Conservation (phyloP, 1,140 invertebrate genomes). For the Cyclargus thomasi region DNA sequence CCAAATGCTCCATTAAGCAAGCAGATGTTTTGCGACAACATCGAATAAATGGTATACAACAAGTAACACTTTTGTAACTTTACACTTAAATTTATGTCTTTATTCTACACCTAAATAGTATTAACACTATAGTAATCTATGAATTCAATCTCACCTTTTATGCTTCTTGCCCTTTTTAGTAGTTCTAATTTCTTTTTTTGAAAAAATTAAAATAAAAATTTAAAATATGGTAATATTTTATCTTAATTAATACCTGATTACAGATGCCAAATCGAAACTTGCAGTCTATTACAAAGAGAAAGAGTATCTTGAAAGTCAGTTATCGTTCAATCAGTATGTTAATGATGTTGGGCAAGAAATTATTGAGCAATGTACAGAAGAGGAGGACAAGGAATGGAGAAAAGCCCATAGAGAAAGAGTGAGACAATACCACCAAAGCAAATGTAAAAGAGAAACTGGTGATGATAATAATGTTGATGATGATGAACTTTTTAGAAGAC, state of each 20-base stretch:
- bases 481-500: constrained; percentile 61
- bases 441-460: constrained; percentile 34
- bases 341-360: constrained; percentile 73
- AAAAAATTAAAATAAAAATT: neutral
- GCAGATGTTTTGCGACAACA: constrained; percentile 78
- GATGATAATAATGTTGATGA: constrained; percentile 39
- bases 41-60: constrained; percentile 75
- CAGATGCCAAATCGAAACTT: constrained; percentile 75
- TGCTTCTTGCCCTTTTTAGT: neutral
- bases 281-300: constrained; percentile 71
- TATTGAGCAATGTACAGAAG: constrained; percentile 76
- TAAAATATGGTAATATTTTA: no score
- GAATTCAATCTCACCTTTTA: no score
- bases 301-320: constrained; percentile 70
- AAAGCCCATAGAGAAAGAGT: constrained; percentile 56
- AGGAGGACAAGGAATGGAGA: constrained; percentile 76
- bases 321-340: constrained; percentile 62
- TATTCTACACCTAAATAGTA: neutral
- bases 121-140: neutral
- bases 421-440: constrained; percentile 47
- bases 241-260: constrained; percentile 21
- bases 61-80: neutral
- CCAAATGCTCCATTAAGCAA: constrained; percentile 81
- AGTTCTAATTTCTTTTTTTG: neutral
- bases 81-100: no score